Percentiles rank a stretch among this genome's conserved stretches.
These are phyloP conservation scores for Sinocyclocheilus maitianheensis DNA, from an alignment of 2,113 vertebrate genomes.

Conservation along the genomic window DNA sequence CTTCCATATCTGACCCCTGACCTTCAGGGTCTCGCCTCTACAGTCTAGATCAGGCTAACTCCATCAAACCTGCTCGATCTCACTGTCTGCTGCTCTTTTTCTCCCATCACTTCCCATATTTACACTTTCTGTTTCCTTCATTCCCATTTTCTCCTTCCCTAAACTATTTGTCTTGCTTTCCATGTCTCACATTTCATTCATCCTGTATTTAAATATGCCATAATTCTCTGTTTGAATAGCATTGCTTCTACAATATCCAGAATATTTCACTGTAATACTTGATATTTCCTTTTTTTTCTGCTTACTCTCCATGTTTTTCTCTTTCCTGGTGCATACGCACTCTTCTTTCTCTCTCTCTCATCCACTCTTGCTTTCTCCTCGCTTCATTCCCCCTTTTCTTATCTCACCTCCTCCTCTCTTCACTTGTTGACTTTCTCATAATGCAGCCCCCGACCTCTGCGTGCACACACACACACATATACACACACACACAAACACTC, in stretches of 20 bases:
- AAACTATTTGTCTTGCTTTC: not conserved
- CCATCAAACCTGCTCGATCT: not conserved
- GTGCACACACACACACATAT: not conserved
- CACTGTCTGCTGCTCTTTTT: slow-evolving; percentile 3
- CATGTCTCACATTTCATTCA: not conserved
- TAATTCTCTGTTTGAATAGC: not conserved
- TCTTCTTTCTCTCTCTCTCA: slow-evolving; percentile 16
- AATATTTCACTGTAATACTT: not conserved
- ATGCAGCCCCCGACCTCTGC: slow-evolving; percentile 32
- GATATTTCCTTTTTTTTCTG: not conserved
- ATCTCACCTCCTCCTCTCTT: slow-evolving; percentile 27
- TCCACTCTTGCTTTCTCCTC: slow-evolving; percentile 13
- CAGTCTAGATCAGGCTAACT: not conserved
- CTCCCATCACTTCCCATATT: not conserved
- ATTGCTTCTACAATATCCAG: not conserved
- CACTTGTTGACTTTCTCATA: slow-evolving; percentile 15
- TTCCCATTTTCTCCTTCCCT: not conserved
- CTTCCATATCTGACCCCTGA: slow-evolving; percentile 38
- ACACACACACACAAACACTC: not conserved
- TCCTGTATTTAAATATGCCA: not conserved
- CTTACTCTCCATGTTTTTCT: not conserved
- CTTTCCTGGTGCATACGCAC: not conserved
- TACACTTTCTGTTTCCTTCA: not conserved
- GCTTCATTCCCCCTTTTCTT: slow-evolving; percentile 36
- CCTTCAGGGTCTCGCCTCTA: slow-evolving; percentile 3